Conservation (phyloP, 2,797 vertebrate species). For the Brachyrhaphis roseni region DNA sequence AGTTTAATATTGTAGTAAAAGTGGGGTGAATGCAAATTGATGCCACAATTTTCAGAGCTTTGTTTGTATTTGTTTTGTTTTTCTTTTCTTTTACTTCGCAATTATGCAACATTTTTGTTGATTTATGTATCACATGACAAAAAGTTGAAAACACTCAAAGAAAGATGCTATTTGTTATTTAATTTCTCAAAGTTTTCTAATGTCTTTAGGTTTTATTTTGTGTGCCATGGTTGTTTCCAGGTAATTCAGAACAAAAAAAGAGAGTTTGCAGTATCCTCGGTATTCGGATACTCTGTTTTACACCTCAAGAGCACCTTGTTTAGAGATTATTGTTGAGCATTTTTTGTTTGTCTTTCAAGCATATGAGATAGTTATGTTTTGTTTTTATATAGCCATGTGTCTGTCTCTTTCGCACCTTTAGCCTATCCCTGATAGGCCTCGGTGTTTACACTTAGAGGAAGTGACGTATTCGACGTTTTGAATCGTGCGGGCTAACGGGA, state of each 20-base stretch:
- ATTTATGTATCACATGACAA: neutral
- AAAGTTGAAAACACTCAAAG: neutral
- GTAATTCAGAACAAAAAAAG: neutral
- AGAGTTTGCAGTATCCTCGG: neutral
- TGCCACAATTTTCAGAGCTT: neutral
- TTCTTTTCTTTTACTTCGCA: neutral
- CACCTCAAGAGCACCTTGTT: neutral
- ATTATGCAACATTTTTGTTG: neutral
- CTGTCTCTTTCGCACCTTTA: neutral
- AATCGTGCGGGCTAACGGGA: slow-evolving; percentile 53
- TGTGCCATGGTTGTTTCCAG: neutral
- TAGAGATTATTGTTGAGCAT: neutral
- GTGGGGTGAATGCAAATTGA: neutral
- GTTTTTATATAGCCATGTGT: neutral
- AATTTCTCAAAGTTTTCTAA: neutral
- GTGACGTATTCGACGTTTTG: slow-evolving; percentile 71
- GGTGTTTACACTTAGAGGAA: slow-evolving; percentile 46
- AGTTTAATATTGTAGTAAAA: neutral
- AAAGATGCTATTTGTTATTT: neutral
- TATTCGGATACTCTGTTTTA: neutral
- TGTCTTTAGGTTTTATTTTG: neutral
- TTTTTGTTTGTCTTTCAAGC: neutral
- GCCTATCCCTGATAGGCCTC: neutral
- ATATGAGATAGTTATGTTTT: neutral
- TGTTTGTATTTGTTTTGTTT: neutral